Conservation (phyloP, 2,888 invertebrate species). For the Scaptomyza cyrtandrae region DNA sequence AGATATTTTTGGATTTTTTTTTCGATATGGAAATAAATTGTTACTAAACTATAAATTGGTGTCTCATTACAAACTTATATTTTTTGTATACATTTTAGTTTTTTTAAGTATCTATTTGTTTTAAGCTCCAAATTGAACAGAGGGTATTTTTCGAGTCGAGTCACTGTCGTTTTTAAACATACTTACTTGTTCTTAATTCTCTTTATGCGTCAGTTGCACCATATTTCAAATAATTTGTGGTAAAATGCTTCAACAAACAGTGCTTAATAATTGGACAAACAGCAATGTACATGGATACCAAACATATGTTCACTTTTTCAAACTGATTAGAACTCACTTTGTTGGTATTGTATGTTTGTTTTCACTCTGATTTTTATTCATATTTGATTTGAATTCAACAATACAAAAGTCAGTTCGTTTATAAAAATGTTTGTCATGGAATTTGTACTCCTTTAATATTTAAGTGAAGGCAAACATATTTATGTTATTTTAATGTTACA, state of each 20-base stretch:
- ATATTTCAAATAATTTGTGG: conserved; percentile 70
- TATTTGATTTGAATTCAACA: not conserved
- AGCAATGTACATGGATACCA: conserved; percentile 32
- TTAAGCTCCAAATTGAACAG: not conserved
- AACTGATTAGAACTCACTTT: conserved; percentile 9
- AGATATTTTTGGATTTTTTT: not conserved
- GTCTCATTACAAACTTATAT: no score
- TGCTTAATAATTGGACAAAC: conserved; percentile 55
- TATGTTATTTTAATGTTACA: no score
- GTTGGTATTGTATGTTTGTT: not conserved
- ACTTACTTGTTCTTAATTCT: conserved; percentile 40
- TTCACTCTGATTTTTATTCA: conserved; percentile 11
- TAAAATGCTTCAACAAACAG: conserved; percentile 66
- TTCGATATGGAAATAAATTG: no score
- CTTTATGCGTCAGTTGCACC: conserved; percentile 68
- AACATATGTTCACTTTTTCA: conserved; percentile 57
- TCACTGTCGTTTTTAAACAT: not conserved
- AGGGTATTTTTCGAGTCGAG: conserved; percentile 21
- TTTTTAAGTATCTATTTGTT: no score
- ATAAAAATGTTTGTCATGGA: not conserved
- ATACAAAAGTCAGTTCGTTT: no score
- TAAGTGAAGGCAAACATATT: not conserved
- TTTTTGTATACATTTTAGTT: no score
- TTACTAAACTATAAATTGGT: no score
- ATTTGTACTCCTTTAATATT: not conserved